Evolutionary conservation across 1,140 invertebrate species (phyloP), one percentile per base, ranked within the genome.

Genomic region (Chrysopa pallens): DNA sequence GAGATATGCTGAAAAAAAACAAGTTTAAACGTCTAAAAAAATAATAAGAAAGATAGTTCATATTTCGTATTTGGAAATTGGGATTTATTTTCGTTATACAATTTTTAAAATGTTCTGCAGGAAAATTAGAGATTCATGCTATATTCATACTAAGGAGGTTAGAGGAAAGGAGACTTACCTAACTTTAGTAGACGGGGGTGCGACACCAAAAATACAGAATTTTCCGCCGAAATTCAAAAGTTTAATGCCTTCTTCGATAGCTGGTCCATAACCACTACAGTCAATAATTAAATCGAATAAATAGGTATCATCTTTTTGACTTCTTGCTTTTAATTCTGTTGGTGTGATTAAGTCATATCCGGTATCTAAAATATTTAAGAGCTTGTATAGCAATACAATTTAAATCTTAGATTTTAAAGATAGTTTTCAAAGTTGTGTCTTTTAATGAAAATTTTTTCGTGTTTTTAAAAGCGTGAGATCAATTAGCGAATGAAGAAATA

Each of bases 251-350:
- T 61, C 54, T 51, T 74, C 68, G 35, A 74, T 68, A 1, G 71
- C 72, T 28, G 67, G 60, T 7, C 61, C 66, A 39, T 58, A 67
- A 23, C 78, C 78, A 54, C 76, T 80, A 46, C 77, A 80, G 48
- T 80, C 76, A 4, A 78, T 58, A 11, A 70, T 68, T 7, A 78
- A 53, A 47, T 78, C 71, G 48, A 69, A 76, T 1, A 54, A 48
- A 23, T 40, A 56, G 7, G 48, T 41, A 0, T 42, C 15, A 29
- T 49, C 46, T 13, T 14, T 38, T 6, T 56, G 44, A 13, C 59
- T 55, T 9, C 59, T 57, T 6, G 55, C 47, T 12, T 66, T 60
- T 27, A 76, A 48, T n/a, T 74, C 61, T 6, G 61, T 56, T 1
- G 74, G 74, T 23, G 56, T 60, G 8, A 67, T 47, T 3, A 65